phyloP scores from a whole-genome alignment of 2,888 invertebrate species.

The Callinectes sapidus region DNA sequence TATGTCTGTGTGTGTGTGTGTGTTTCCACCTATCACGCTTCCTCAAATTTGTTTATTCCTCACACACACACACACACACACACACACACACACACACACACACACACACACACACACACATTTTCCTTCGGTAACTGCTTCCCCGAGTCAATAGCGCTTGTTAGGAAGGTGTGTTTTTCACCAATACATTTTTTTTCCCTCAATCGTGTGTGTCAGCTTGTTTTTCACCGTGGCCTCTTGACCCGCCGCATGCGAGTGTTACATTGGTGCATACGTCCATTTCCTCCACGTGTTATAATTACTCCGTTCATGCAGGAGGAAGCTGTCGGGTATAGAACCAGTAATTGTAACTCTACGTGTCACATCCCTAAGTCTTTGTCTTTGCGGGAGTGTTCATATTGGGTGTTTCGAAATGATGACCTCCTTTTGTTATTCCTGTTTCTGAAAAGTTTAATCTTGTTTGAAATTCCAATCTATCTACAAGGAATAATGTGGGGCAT shows the following conservation, averaged over 20 bases:
- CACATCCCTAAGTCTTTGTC: not conserved
- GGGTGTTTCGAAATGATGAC: too few species aligned
- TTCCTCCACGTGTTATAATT: not conserved
- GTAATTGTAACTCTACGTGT: too few species aligned
- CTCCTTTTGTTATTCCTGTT: too few species aligned
- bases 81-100: conserved; percentile 32
- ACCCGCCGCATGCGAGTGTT: not conserved
- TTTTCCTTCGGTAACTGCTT: not conserved
- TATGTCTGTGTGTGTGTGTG: not conserved
- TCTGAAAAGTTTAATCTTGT: too few species aligned
- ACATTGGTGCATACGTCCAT: not conserved
- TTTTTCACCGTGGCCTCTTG: not conserved
- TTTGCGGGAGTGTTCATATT: too few species aligned
- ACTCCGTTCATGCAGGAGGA: not conserved
- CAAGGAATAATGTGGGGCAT: too few species aligned
- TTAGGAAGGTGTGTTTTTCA: not conserved
- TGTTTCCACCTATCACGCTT: not conserved
- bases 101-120: conserved; percentile 27
- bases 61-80: conserved; percentile 31
- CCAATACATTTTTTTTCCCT: not conserved
- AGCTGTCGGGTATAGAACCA: too few species aligned
- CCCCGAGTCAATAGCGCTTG: not conserved
- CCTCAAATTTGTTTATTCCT: not conserved
- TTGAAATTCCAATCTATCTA: too few species aligned
- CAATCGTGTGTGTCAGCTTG: not conserved